Conservation (phyloP, 2,113 vertebrate species). For the Rhipidura dahli region DNA sequence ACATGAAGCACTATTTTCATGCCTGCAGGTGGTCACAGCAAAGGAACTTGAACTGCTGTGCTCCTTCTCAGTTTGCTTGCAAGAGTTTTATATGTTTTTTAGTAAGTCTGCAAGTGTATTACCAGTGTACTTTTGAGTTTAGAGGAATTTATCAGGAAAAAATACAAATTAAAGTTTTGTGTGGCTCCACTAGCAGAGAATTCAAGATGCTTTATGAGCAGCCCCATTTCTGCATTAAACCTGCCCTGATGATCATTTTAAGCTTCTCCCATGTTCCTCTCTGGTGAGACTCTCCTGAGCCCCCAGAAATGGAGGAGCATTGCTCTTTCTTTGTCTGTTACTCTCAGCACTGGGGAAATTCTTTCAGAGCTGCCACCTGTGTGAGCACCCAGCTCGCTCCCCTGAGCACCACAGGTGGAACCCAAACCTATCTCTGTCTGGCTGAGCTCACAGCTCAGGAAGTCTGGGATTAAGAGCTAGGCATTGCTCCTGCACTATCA, state of each 20-base stretch:
- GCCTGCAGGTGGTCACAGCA: neutral
- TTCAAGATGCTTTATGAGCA: neutral
- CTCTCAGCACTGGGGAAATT: neutral
- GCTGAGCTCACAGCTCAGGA: neutral
- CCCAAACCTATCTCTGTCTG: neutral
- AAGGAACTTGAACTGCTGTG: accelerated
- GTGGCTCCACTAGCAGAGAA: neutral
- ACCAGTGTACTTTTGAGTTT: no score
- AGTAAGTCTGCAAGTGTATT: no score
- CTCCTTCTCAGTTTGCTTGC: neutral
- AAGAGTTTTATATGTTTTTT: neutral
- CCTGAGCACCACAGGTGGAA: neutral
- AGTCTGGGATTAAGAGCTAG: neutral
- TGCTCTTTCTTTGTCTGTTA: neutral
- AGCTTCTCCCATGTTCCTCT: neutral
- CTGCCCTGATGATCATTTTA: neutral
- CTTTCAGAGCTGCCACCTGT: neutral
- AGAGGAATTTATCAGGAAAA: neutral
- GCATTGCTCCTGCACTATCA: neutral
- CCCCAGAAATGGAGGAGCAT: neutral
- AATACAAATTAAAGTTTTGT: neutral
- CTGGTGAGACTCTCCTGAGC: neutral
- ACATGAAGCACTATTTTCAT: slow-evolving; percentile 57
- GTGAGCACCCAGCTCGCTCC: neutral
- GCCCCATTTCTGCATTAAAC: neutral